Base-by-base conservation (phyloP, 2,113 vertebrate genomes). In the Ia io region DNA sequence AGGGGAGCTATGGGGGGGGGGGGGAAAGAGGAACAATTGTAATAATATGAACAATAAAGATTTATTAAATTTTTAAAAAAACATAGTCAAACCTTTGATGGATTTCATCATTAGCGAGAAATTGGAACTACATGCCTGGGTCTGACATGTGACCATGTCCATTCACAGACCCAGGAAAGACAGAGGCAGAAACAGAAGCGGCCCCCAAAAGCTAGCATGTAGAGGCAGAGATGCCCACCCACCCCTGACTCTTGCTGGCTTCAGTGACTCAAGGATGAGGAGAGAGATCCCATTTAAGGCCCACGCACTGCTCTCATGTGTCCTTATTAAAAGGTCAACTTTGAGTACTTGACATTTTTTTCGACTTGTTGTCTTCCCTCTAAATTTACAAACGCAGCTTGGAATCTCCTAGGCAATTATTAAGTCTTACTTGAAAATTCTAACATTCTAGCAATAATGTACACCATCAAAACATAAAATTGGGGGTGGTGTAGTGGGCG, bases 321-420 rank as follows among this genome's bases (percentile, higher is more conserved):
- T 92, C 63, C 40, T 93, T 51, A 76, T 63, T 83, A 73, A 96
- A 96, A 93, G 73, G 70, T 49, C 70, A 11, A 53, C 44, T 96
- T 63, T 30, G 73, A 95, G 53, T 47, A 79, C 53, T 71, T 76
- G 17, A 76, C 37, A 37, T 93, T 93, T 67, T 74, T 91, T 70
- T 76, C 20, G 14, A 51, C 37, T 91, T 92, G 22, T 44, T 84
- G 61, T 86, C 74, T 49, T 93, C 47, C 59, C 23, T 88, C 65
- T 94, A 95, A 74, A 79, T 95, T 94, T 88, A 94, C n/a, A 73
- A 92, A 94, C 1, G 35, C 25, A 82, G n/a, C 69, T 73, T 88
- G 67, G 76, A 95, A 95, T 94, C 76, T 96, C 82, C 84, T 42
- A 90, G 88, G 84, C n/a, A 82, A 37, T 95, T 84, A 93, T 1